phyloP scores from a whole-genome alignment of 2,797 vertebrate genomes.

The Coregonus suidteri region DNA sequence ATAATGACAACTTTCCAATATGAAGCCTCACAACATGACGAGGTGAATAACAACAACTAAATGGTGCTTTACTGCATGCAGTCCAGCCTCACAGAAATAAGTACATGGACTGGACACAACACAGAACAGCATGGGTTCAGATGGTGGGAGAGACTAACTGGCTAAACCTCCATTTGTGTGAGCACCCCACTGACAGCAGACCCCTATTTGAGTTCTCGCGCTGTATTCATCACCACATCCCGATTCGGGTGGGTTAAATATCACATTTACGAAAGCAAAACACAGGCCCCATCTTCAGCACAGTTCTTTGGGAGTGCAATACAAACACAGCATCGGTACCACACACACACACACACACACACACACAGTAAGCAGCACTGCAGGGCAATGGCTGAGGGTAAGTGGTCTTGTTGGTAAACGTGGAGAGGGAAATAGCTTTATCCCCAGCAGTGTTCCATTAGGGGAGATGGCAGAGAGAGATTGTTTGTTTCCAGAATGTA shows the following conservation, averaged over 20 bases:
- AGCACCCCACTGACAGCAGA: constrained; percentile 36
- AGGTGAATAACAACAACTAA: constrained; percentile 20
- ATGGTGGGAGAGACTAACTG: background rate
- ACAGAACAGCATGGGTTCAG: constrained; percentile 1
- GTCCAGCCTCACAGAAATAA: constrained; percentile 12
- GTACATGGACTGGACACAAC: constrained; percentile 12
- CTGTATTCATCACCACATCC: constrained; percentile 28
- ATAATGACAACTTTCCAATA: constrained; percentile 18
- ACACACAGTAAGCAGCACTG: too few relatives aligned
- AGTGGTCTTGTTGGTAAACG: too few relatives aligned
- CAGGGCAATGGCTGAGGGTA: too few relatives aligned
- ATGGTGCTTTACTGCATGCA: constrained; percentile 13
- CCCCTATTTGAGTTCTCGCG: too few relatives aligned
- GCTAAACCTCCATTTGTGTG: constrained; percentile 2
- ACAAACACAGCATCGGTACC: background rate
- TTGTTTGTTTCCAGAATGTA: background rate
- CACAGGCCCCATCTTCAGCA: constrained; percentile 19
- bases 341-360: background rate
- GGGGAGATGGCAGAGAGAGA: background rate
- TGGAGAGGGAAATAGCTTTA: too few relatives aligned
- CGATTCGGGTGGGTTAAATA: constrained; percentile 22
- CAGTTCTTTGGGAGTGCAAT: background rate
- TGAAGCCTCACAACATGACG: constrained; percentile 16
- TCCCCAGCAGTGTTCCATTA: too few relatives aligned
- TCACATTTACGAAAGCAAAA: constrained; percentile 36